Evolutionary conservation across 2,888 invertebrate genomes (phyloP), one percentile per base, ranked within the genome.

Genomic region (Apodemia hepburni): DNA sequence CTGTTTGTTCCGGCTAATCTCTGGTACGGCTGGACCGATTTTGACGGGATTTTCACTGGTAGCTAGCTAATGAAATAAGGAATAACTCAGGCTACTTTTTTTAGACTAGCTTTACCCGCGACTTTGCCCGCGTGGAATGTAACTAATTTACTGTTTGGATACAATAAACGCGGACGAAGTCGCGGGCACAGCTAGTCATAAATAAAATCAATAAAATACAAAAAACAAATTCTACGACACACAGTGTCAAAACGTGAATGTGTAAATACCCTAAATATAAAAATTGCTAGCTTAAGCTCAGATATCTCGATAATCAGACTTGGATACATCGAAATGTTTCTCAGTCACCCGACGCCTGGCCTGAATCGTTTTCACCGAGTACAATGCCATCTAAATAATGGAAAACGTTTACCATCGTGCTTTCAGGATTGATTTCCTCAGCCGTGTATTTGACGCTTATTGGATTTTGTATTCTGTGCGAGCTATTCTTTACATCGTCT

Each of bases 361-460:
- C 63, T 64, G 67, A 66, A 67, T 68, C 69, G 66, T 61, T 68
- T 66, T 62, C 61, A 63, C 61, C 63, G 59, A 65, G 54, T 65
- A 69, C 68, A 69, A 68, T 78, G 75, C 76, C 71, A 74, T 73
- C 78, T 85, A 83, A 85, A 85, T 87, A 87, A 85, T 83, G 79
- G 81, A 82, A 70, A 84, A 84, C 82, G 84, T 82, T 84, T 82
- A 77, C 80, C 75, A 80, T 81, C 76, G 75, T 74, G 77, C 78
- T 78, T 75, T 73, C 70, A 77, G 81, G 82, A 87, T 87, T 85
- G 85, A 84, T 87, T 86, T 80, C 77, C 76, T 74, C 80, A 80
- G 75, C 77, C 80, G 77, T 82, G 80, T 80, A 75, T 81, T 81
- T 82, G 80, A 80, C 78, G 80, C 76, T 80, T 81, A 80, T 77